These are phyloP conservation scores for Epinephelus cyanopodus DNA, from an alignment of 2,113 vertebrate genomes.

Conservation along the genomic window DNA sequence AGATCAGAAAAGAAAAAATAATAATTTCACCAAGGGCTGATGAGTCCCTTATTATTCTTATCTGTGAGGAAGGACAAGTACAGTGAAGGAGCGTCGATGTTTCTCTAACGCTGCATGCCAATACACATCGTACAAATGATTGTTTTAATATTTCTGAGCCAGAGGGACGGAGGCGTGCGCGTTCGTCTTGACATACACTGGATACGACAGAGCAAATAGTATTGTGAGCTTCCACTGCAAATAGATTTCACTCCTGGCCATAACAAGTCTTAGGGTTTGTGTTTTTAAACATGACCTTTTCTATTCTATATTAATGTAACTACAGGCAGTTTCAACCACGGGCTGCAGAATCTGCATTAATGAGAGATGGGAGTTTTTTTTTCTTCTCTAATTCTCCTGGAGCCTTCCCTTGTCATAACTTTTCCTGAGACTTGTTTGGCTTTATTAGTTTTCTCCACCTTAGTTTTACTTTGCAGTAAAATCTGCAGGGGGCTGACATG, in stretches of 20 bases:
- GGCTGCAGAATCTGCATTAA: slow-evolving; percentile 76
- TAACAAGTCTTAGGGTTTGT: slow-evolving; percentile 65
- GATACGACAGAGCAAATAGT: slow-evolving; percentile 35
- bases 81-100: slow-evolving; percentile 29
- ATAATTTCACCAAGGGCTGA: slow-evolving; percentile 42
- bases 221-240: slow-evolving; percentile 41
- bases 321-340: slow-evolving; percentile 69
- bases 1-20: slow-evolving; percentile 30
- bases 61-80: slow-evolving; percentile 43
- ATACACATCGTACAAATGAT: slow-evolving; percentile 30
- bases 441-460: not conserved
- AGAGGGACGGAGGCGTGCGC: slow-evolving; percentile 19
- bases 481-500: slow-evolving; percentile 17
- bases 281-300: slow-evolving; percentile 83
- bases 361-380: slow-evolving; percentile 56
- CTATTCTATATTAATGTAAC: slow-evolving; percentile 78
- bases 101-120: slow-evolving; percentile 22
- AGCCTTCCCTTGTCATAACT: slow-evolving; percentile 43
- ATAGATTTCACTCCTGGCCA: slow-evolving; percentile 61
- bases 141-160: slow-evolving; percentile 45
- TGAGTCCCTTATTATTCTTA: slow-evolving; percentile 34
- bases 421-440: slow-evolving; percentile 45
- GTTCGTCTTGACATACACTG: slow-evolving; percentile 30
- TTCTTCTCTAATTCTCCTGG: slow-evolving; percentile 45
- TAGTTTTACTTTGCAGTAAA: not conserved